Evolutionary conservation across 2,888 invertebrate species (phyloP).

Genomic region (Pachydiplax longipennis): DNA sequence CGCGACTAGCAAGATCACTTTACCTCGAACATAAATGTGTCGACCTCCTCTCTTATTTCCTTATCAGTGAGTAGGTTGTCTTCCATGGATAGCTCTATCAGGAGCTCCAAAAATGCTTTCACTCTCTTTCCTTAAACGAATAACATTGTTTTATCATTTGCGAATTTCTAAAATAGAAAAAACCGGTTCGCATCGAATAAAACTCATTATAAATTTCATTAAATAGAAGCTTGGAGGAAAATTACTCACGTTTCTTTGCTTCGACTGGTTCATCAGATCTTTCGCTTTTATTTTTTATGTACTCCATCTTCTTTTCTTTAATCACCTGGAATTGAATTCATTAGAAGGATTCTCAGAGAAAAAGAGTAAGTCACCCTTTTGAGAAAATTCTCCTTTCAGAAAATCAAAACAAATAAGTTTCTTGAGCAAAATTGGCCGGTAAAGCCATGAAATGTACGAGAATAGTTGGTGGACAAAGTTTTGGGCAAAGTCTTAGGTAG

Average conservation of each 20-base stretch:
- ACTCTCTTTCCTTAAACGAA: neutral
- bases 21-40: constrained; percentile 38
- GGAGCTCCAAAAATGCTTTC: constrained; percentile 15
- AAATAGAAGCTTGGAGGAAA: too few species aligned
- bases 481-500: too few species aligned
- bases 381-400: neutral
- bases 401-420: too few species aligned
- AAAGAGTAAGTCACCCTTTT: neutral
- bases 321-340: neutral
- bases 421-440: neutral
- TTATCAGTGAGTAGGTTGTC: neutral
- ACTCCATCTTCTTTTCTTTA: constrained; percentile 10
- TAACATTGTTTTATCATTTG: too few species aligned
- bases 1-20: neutral
- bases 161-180: neutral
- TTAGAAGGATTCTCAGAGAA: too few species aligned
- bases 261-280: neutral
- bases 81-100: constrained; percentile 9
- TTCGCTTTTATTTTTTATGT: neutral
- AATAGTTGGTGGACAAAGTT: too few species aligned
- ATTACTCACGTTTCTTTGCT: neutral
- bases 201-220: neutral
- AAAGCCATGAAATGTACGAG: neutral
- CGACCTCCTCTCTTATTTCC: constrained; percentile 31
- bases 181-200: too few species aligned